These are phyloP conservation scores for Nerophis lumbriciformis DNA, from an alignment of 2,113 vertebrate species.

Conservation along the genomic window DNA sequence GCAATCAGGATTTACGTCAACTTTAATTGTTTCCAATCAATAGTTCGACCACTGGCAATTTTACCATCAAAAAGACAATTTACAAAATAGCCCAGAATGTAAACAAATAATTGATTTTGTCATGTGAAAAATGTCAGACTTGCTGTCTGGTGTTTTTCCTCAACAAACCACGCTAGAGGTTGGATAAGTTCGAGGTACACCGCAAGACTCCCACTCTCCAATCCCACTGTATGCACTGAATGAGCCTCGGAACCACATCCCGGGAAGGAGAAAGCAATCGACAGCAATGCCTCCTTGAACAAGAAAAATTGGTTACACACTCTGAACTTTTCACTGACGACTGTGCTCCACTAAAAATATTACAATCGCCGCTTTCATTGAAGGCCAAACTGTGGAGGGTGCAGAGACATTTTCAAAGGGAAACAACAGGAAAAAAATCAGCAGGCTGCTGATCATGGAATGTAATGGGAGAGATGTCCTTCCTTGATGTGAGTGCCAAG, in stretches of 20 bases:
- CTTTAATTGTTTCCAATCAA: constrained; percentile 37
- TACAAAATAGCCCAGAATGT: constrained; percentile 39
- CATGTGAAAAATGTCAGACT: constrained; percentile 65
- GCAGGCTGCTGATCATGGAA: constrained; percentile 59
- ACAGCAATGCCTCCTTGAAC: constrained; percentile 67
- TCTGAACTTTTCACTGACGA: constrained; percentile 77
- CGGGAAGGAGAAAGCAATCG: constrained; percentile 66
- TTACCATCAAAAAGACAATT: constrained; percentile 31
- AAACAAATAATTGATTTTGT: constrained; percentile 70
- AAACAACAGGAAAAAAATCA: constrained; percentile 66
- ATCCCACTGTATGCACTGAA: constrained; percentile 65
- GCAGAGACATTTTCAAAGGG: constrained; percentile 55
- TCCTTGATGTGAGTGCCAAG: constrained; percentile 67
- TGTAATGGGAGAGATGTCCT: constrained; percentile 55
- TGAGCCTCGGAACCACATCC: constrained; percentile 76
- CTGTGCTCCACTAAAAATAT: constrained; percentile 71
- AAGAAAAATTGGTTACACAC: constrained; percentile 77
- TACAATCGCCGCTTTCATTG: constrained; percentile 74
- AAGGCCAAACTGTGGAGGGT: constrained; percentile 60
- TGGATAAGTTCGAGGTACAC: constrained; percentile 57
- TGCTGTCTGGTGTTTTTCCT: constrained; percentile 69
- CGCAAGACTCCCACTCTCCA: constrained; percentile 67
- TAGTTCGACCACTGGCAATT: constrained; percentile 44
- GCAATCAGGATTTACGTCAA: constrained; percentile 43
- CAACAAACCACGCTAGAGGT: constrained; percentile 58